A percentile compares a stretch with the other conserved stretches of the same genome.
These are phyloP conservation scores for Apamea monoglypha DNA, from an alignment of 2,888 invertebrate species.

Conservation along the genomic window DNA sequence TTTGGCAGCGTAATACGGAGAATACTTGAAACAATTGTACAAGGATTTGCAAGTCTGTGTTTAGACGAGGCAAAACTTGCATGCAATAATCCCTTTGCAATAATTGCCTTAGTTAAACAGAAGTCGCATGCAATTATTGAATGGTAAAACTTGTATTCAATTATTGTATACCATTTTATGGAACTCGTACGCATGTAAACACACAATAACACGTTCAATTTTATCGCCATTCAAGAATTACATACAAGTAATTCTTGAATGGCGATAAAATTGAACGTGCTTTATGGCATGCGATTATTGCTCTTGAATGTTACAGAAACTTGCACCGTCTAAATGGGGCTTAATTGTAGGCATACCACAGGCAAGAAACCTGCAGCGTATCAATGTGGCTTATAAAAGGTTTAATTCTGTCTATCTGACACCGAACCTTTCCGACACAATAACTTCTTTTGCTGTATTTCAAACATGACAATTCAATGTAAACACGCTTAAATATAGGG, in stretches of 20 bases:
- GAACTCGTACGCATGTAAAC: background rate
- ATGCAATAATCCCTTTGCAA: background rate
- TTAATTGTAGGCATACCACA: background rate
- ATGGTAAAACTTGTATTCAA: background rate
- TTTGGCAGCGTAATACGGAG: background rate
- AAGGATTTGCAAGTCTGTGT: background rate
- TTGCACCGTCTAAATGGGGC: background rate
- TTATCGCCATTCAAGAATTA: background rate
- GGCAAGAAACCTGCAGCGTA: background rate
- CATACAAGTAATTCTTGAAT: background rate
- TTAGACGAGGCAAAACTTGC: background rate
- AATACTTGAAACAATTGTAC: background rate
- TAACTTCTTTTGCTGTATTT: conserved; percentile 11
- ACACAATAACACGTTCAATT: background rate
- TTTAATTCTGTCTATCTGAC: background rate
- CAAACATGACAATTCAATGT: conserved; percentile 23
- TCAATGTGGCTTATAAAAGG: background rate
- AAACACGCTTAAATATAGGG: conserved; percentile 9
- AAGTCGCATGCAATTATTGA: background rate
- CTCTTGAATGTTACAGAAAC: background rate
- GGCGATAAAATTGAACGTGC: background rate
- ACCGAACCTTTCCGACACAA: background rate
- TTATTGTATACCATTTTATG: background rate
- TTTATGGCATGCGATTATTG: background rate
- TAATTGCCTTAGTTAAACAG: background rate